Base-by-base conservation (phyloP, 2,888 invertebrate species). In the Hirtodrosophila histrioides region DNA sequence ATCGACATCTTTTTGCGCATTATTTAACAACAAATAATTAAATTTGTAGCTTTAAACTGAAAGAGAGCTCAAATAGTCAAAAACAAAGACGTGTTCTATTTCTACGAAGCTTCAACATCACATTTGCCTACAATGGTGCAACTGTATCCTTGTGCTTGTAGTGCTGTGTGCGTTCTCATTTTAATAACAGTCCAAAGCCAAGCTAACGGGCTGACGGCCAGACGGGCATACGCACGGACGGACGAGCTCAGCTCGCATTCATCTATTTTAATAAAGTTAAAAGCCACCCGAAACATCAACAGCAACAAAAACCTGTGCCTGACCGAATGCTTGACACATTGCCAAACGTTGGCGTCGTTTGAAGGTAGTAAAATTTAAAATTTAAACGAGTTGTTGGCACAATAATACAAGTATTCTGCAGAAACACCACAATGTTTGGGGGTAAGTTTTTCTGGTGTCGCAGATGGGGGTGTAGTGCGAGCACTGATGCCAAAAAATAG, bases 261-360 rank as follows among this genome's bases (percentile, higher is more conserved):
- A 69, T 77, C 58, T 70, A 63, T 81, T 85, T 81, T 75, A 78
- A 85, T 75, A 81, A 75, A 67, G 69, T 81, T 78, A 70, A 86
- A 84, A 84, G 87, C 84, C 69, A 72, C 68, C 75, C 60, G 46
- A 64, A 78, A 60, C 36, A 55, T 27, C 63, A 57, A 51, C 39
- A 41, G 39, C 50, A 9, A 46, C 10, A 48, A 44, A 31, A 43
- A 10, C 23, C 41, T 37, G 33, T 53, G 11, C 33, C 31, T 44
- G 29, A 10, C 12, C 43, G 24, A 64, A 46, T 33, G 62, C 66
- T 84, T 71, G 78, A 71, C 81, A 74, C 70, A 55, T 66, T 71
- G 81, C 74, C 77, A 79, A 56, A 11, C 17, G 23, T 8, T 7
- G 12, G 23, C 29, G 23, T 12, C 62, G 35, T 53, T 31, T 54